These are phyloP conservation scores for Polypedilum vanderplanki DNA, from an alignment of 1,140 invertebrate genomes.

Conservation along the genomic window DNA sequence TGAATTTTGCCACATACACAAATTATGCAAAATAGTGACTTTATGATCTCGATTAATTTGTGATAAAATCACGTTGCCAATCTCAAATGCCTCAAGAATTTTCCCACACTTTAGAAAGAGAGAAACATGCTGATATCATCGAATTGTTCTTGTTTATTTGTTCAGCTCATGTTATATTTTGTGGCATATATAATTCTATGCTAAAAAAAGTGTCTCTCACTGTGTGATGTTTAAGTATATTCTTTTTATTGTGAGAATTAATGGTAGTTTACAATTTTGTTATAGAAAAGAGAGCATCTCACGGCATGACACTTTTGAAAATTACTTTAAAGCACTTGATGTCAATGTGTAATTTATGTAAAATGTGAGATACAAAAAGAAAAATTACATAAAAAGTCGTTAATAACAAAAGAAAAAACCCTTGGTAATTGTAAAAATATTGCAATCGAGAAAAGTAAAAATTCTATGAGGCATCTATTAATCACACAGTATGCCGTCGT, in stretches of 20 bases:
- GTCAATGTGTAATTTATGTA: background rate
- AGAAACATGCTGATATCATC: background rate
- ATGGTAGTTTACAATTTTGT: background rate
- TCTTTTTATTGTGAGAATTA: background rate
- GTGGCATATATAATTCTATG: background rate
- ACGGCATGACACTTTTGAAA: constrained; percentile 1
- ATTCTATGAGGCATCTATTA: background rate
- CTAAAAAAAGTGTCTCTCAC: background rate
- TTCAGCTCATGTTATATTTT: background rate
- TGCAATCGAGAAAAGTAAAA: background rate
- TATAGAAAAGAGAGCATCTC: constrained; percentile 6
- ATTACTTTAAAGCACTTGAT: constrained; percentile 6
- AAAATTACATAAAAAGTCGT: background rate
- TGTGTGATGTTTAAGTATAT: background rate
- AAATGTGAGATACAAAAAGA: background rate
- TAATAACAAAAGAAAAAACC: background rate
- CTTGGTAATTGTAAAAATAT: constrained; percentile 14
- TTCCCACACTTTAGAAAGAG: too few species aligned
- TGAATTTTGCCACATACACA: too few species aligned
- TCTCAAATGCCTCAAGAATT: too few species aligned
- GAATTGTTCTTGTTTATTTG: constrained; percentile 8
- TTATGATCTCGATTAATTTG: too few species aligned
- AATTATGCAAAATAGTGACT: too few species aligned
- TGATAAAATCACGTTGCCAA: too few species aligned
- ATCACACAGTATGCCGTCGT: background rate